Conservation (phyloP, 1,140 invertebrate genomes). For the Sipha flava region DNA sequence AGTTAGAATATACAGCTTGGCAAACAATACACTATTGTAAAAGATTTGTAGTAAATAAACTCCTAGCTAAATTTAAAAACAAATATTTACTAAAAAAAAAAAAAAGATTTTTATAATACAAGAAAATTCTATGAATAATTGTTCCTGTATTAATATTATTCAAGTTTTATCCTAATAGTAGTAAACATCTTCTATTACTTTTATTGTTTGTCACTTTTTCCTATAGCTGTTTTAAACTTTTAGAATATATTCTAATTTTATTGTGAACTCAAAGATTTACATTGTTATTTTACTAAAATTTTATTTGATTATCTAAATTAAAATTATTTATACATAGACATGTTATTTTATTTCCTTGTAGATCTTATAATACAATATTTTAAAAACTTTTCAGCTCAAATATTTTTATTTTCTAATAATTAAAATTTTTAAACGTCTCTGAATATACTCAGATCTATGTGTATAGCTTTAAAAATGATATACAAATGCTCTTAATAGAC, state of each 20-base stretch:
- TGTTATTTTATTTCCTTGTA: neutral
- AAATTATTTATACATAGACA: neutral
- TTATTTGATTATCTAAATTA: neutral
- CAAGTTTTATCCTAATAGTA: neutral
- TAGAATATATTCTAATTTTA: neutral
- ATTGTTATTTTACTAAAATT: neutral
- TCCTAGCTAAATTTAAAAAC: neutral
- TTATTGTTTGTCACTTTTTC: neutral
- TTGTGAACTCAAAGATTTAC: neutral
- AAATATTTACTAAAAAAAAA: neutral
- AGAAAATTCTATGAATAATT: neutral
- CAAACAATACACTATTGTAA: neutral
- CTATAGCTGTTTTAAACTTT: neutral
- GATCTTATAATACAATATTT: neutral
- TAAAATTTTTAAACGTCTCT: neutral
- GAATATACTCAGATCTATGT: too few species aligned
- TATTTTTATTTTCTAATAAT: neutral
- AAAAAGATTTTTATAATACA: neutral
- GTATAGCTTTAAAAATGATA: too few species aligned
- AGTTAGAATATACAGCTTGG: neutral
- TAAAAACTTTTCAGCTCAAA: constrained; percentile 6
- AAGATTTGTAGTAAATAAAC: neutral
- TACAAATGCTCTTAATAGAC: neutral
- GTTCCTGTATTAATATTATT: neutral
- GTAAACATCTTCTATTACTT: neutral